Evolutionary conservation across 2,113 vertebrate species (phyloP).

Genomic region (Dermatemys mawii): DNA sequence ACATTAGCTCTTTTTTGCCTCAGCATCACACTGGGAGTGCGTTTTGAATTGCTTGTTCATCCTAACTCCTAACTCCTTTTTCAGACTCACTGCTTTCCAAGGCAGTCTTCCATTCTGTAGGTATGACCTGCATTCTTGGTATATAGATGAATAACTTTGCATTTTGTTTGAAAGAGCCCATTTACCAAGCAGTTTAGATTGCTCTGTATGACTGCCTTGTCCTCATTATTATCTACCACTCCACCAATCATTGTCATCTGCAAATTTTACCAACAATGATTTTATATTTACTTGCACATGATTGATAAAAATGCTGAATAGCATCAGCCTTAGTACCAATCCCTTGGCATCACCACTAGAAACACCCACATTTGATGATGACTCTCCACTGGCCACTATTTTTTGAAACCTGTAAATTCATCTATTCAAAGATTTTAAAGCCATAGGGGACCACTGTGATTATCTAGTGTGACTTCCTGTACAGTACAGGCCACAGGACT

Average conservation of each 20-base stretch:
- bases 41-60: background rate
- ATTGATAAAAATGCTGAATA: background rate
- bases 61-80: background rate
- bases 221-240: background rate
- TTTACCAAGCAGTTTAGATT: background rate
- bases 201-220: background rate
- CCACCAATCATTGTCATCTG: background rate
- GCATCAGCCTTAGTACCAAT: background rate
- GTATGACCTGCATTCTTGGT: background rate
- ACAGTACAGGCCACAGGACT: background rate
- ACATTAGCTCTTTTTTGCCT: background rate
- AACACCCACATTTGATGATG: background rate
- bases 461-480: background rate
- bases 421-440: background rate
- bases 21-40: background rate
- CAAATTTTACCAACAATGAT: background rate
- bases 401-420: background rate
- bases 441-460: background rate
- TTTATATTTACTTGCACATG: background rate
- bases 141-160: background rate
- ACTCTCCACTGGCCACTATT: background rate
- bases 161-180: background rate
- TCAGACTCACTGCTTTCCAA: background rate
- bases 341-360: background rate
- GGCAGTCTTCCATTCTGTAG: fast-evolving